Conservation (phyloP, 1,140 invertebrate genomes). For the Lepidurus couesii region DNA sequence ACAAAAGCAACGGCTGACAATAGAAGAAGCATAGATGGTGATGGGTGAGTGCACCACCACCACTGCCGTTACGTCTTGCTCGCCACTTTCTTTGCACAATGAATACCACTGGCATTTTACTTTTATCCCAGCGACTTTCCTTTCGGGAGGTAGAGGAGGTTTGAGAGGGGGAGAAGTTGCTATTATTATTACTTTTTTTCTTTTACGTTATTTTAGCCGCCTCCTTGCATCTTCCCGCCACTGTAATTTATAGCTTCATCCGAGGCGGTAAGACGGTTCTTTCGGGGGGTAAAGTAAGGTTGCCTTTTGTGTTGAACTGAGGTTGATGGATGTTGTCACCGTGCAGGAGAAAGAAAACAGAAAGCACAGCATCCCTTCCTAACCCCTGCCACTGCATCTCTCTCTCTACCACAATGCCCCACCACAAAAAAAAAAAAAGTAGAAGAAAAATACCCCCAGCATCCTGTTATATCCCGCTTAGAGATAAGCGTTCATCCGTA, state of each 20-base stretch:
- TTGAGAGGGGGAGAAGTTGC: neutral
- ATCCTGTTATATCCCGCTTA: neutral
- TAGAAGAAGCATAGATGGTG: constrained; percentile 18
- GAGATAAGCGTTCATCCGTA: neutral
- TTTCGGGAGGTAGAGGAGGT: neutral
- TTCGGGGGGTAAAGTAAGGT: neutral
- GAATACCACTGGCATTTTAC: constrained; percentile 6
- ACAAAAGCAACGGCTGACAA: constrained; percentile 21
- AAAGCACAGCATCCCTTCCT: constrained; percentile 4
- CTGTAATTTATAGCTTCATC: constrained; percentile 20
- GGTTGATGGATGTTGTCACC: constrained; percentile 21
- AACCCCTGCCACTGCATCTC: neutral
- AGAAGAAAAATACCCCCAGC: neutral
- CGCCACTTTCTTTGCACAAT: constrained; percentile 18
- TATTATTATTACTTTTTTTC: constrained; percentile 14
- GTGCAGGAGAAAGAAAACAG: constrained; percentile 18
- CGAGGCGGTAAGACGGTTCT: constrained; percentile 2
- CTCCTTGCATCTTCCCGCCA: constrained; percentile 11
- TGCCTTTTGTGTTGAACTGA: constrained; percentile 22
- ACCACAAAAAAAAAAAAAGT: neutral
- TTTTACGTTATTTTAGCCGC: constrained; percentile 20
- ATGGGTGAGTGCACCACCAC: constrained; percentile 19
- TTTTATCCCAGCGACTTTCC: constrained; percentile 4
- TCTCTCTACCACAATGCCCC: neutral
- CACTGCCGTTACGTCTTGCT: neutral